These are phyloP conservation scores for Pegoplata infirma DNA, from an alignment of 2,888 invertebrate species.

Conservation along the genomic window DNA sequence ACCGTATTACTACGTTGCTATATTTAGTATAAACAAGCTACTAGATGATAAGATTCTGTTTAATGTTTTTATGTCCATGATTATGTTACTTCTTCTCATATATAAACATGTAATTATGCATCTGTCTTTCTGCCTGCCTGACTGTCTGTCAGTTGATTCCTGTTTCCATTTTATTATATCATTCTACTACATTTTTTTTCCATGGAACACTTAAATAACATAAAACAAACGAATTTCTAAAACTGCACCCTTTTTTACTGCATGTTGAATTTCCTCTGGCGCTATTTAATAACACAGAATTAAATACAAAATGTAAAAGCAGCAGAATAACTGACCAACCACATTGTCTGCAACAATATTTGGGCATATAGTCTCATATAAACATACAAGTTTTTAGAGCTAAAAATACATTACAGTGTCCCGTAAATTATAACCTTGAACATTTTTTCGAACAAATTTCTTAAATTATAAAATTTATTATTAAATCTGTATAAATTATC, in stretches of 20 bases:
- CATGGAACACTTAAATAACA: neutral
- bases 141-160: neutral
- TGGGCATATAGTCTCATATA: neutral
- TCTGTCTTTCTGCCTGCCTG: neutral
- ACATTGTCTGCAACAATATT: conserved; percentile 2
- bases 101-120: neutral
- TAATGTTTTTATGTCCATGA: no score
- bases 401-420: no score
- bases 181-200: no score
- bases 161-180: neutral
- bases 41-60: no score
- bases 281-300: conserved; percentile 17
- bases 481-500: no score
- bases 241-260: conserved; percentile 21
- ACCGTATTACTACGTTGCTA: no score
- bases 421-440: no score
- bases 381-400: no score
- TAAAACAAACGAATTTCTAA: neutral
- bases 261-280: conserved; percentile 22
- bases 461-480: no score
- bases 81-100: neutral
- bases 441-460: no score
- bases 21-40: no score
- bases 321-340: neutral
- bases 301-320: neutral